Conservation (phyloP, 2,797 vertebrate species). For the Mareca penelope region DNA sequence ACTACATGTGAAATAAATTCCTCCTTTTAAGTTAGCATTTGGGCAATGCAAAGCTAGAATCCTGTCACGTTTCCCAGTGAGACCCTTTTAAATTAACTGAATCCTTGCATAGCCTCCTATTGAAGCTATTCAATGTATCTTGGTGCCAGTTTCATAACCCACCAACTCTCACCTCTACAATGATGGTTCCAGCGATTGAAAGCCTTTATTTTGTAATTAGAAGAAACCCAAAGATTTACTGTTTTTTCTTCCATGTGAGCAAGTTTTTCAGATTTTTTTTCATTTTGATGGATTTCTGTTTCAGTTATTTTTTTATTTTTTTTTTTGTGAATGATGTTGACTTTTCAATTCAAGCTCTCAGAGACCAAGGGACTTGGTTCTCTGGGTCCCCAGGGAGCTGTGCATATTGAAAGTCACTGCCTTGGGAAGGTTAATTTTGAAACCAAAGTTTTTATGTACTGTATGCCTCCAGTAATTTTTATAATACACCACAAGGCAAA, state of each 20-base stretch:
- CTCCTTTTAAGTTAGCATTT: neutral
- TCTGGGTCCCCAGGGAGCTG: neutral
- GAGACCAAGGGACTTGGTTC: neutral
- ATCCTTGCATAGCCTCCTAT: neutral
- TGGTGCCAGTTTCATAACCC: neutral
- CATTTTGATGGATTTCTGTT: neutral
- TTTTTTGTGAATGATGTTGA: no score
- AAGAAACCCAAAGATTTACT: neutral
- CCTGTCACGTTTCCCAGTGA: neutral
- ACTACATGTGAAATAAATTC: neutral
- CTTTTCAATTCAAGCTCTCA: neutral
- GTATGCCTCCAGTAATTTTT: neutral
- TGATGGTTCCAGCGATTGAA: neutral
- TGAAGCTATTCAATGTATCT: neutral
- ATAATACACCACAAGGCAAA: neutral
- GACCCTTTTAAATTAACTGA: neutral
- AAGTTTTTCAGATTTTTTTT: neutral
- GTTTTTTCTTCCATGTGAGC: neutral
- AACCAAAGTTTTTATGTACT: neutral
- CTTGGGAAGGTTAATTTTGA: neutral
- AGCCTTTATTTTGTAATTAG: neutral
- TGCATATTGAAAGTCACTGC: neutral
- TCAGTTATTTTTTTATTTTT: neutral
- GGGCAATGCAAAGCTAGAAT: neutral
- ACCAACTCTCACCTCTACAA: no score